A percentile compares a stretch with the other conserved stretches of the same genome.
These are phyloP conservation scores for Drosophila acutilabella DNA, from an alignment of 2,888 invertebrate species.

Conservation along the genomic window DNA sequence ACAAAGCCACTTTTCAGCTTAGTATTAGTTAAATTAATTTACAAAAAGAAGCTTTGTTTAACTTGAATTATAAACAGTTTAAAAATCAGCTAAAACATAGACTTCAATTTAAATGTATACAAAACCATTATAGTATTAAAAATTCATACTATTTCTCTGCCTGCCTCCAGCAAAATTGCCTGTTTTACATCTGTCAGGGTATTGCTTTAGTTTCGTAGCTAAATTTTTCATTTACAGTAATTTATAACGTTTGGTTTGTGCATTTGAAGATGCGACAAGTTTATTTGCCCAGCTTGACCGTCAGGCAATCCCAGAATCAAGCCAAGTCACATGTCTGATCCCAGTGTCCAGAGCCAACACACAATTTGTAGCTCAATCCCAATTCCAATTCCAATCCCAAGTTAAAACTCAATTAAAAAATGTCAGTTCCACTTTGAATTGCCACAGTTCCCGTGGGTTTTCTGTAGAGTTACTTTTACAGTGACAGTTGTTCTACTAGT, in stretches of 20 bases:
- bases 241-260: constrained; percentile 4
- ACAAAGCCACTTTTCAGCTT: no score
- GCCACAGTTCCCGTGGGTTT: constrained; percentile 24
- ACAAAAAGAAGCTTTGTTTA: no score
- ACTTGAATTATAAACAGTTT: no score
- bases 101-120: no score
- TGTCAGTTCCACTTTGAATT: constrained; percentile 8
- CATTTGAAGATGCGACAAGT: constrained; percentile 19
- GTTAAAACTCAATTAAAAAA: constrained; percentile 5
- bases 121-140: no score
- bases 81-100: no score
- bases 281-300: constrained; percentile 25
- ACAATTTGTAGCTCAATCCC: neutral
- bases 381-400: constrained; percentile 1
- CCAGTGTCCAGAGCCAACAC: neutral
- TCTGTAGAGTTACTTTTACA: constrained; percentile 1
- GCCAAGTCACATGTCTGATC: neutral
- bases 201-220: neutral
- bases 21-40: no score
- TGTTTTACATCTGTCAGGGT: constrained; percentile 2
- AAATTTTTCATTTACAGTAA: neutral
- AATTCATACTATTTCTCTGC: neutral
- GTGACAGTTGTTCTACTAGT: neutral
- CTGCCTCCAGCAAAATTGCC: neutral
- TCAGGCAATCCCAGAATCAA: constrained; percentile 17